These are phyloP conservation scores for Leucoptera coffeella DNA, from an alignment of 2,888 invertebrate species.

Conservation along the genomic window DNA sequence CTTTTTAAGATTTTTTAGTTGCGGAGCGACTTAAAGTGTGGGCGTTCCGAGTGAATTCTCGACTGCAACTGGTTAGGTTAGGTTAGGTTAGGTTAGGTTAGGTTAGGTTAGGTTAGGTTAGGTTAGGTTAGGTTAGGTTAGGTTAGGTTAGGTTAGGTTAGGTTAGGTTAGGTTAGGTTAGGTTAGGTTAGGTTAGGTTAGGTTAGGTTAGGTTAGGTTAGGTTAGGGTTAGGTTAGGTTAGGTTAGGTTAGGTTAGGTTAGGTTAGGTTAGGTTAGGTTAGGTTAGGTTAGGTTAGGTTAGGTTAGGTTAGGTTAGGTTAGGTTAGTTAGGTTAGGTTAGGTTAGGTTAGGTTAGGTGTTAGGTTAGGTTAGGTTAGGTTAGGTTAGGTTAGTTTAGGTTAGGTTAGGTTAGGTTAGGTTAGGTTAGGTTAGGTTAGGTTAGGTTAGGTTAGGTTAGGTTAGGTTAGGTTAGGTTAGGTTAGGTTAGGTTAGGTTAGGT, in stretches of 20 bases:
- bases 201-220: slow-evolving; percentile 4
- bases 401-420: slow-evolving; percentile 2
- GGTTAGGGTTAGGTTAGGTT: no score
- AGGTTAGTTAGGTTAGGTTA: slow-evolving; percentile 2
- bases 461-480: slow-evolving; percentile 2
- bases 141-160: slow-evolving; percentile 7
- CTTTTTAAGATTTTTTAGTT: no score
- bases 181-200: slow-evolving; percentile 4
- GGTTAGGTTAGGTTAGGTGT: slow-evolving; percentile 2
- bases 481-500: slow-evolving; percentile 2
- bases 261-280: slow-evolving; percentile 3
- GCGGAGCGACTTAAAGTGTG: no score
- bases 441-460: slow-evolving; percentile 2
- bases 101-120: slow-evolving; percentile 6
- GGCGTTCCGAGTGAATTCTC: no score
- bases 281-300: slow-evolving; percentile 3
- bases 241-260: slow-evolving; percentile 4
- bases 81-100: slow-evolving; percentile 5
- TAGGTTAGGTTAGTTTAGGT: no score
- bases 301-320: slow-evolving; percentile 2
- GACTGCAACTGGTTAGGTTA: no score
- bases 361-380: no score
- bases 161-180: slow-evolving; percentile 5
- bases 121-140: slow-evolving; percentile 5
- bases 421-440: slow-evolving; percentile 2